Evolutionary conservation across 2,888 invertebrate species (phyloP).

Genomic region (Stegana nigrithorax): DNA sequence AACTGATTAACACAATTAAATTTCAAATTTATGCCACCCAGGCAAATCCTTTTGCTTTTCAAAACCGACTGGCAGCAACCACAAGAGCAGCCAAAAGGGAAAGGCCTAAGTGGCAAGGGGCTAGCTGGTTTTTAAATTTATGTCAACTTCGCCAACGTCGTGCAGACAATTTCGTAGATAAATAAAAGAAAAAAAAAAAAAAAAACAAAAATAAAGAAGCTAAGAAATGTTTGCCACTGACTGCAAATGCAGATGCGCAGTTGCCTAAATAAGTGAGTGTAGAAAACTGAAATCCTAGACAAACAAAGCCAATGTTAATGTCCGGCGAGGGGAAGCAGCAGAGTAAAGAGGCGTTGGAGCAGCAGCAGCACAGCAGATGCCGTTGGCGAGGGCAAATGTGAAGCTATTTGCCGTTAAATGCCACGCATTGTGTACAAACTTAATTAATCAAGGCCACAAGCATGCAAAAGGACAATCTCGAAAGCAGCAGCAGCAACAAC

Average conservation of each 20-base stretch:
- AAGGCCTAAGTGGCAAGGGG: no score
- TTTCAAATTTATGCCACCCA: no score
- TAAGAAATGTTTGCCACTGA: neutral
- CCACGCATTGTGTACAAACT: constrained; percentile 33
- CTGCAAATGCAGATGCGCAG: neutral
- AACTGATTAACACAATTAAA: no score
- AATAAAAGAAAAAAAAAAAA: neutral
- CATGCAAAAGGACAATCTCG: constrained; percentile 38
- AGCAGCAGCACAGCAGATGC: neutral
- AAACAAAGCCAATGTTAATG: neutral
- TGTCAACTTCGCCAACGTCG: no score
- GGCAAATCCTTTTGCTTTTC: no score
- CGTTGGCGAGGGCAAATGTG: neutral
- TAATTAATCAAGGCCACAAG: constrained; percentile 60
- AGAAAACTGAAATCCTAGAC: neutral
- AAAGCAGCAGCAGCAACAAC: neutral
- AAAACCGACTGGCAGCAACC: no score
- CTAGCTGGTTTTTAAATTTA: no score
- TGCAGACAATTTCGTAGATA: no score
- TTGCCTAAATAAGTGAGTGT: neutral
- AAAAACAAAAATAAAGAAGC: neutral
- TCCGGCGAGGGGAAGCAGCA: neutral
- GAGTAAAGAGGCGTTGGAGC: neutral
- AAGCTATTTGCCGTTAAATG: constrained; percentile 2
- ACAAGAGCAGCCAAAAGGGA: no score